Base-by-base conservation (phyloP, 2,113 vertebrate species). In the Struthidea cinerea region DNA sequence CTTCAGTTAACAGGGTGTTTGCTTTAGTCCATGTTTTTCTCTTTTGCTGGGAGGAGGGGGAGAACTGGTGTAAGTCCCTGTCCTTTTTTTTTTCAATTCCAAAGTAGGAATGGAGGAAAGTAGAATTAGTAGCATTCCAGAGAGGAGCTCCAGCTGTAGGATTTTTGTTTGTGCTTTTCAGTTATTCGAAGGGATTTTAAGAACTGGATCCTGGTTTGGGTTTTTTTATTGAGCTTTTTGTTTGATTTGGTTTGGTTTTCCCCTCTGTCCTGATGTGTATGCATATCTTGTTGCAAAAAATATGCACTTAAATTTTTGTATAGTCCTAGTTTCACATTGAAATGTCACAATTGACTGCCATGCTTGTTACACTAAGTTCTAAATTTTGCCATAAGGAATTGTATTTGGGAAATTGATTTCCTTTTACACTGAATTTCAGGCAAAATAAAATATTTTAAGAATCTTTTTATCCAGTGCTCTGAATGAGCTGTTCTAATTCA, bases 401-500 rank as follows among this genome's bases (percentile, higher is more conserved):
- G 81, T 90, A 70, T 88, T 88, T 90, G 68, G 90, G 56, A 90
- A 90, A 80, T 24, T 39, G 5, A 55, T 90, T 95, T 90, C 71
- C 90, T 92, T 91, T 92, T 93, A 77, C 65, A 56, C 46, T 84
- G 57, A 95, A 85, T 86, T 92, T 94, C 83, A 71, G 94, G 79
- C 76, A 93, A 97, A 97, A 96, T 94, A 91, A 96, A 96, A 44
- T 89, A 83, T 83, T 96, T 95, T 90, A 87, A 93, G 83, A 87
- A 92, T 23, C 10, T 92, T 97, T 98, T 83, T 93, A 95, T 96
- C 63, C 94, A 96, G 37, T 87, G 67, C 91, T 97, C 27, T 90
- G 55, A 83, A 86, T 65, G 88, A 97, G 96, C 90, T 97, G 52
- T 96, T 97, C 82, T 94, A 79, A 93, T 96, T 97, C 79, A 95